Evolutionary conservation across 2,797 vertebrate species (phyloP), one percentile per base, ranked within the genome.

Genomic region (Megalops cyprinoides): DNA sequence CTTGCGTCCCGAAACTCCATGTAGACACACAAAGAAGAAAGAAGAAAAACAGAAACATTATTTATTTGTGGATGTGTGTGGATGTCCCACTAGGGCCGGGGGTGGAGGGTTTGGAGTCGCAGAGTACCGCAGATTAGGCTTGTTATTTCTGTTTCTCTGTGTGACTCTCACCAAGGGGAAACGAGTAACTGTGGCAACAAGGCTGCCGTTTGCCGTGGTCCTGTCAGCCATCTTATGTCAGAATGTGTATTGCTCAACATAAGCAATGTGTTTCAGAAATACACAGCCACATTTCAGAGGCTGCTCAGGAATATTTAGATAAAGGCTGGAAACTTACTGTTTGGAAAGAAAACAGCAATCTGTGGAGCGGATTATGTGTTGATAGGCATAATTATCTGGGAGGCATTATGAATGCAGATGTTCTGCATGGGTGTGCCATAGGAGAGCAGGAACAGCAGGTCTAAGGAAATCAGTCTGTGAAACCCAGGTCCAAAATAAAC

Each of bases 381-480:
- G 75, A 76, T 34, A 62, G 67, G 44, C 14, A 31, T 44, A 14
- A 62, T 74, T 74, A 74, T 67, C 39, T 74, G 25, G 39, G 25
- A 73, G 58, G 34, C 58, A 76, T 67, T 65, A 34, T 39, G 18
- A 53, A 76, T 25, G 31, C 31, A 67, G 44, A 39, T 65, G n/a
- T 56, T 55, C 34, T n/a, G 44, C n/a, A 55, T 28, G 67, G 20
- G 53, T 53, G 23, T 20, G 7, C 73, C 56, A 31, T 65, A 49
- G 71, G 67, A 53, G 56, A 62, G 34, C 76, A 65, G 51, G 48
- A 76, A 60, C 79, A 76, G 15, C 31, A 75, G 34, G 58, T 44
- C 31, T 76, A 67, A 42, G 73, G 76, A 81, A 74, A 80, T 79
- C 42, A 48, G 76, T 78, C 76, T 48, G 14, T 79, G 39, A 56